phyloP scores from a whole-genome alignment of 2,113 vertebrate species.

The Rhinogobius similis region DNA sequence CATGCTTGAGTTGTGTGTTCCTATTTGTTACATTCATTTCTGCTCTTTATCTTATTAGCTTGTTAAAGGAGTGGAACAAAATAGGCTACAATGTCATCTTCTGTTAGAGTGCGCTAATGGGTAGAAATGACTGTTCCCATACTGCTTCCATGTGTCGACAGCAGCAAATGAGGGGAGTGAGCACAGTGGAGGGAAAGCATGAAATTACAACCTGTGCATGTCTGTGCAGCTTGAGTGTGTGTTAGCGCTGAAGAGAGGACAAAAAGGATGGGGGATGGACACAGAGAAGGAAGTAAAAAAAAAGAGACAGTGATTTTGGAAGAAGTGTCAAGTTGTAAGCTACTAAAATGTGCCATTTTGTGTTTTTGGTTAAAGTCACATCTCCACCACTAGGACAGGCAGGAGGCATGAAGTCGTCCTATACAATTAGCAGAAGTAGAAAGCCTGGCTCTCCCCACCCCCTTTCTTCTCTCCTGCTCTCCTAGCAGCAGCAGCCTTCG shows the following conservation, averaged over 20 bases:
- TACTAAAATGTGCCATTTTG: constrained; percentile 43
- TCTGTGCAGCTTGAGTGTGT: constrained; percentile 41
- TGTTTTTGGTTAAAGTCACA: constrained; percentile 32
- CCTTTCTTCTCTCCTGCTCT: constrained; percentile 57
- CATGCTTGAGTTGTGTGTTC: constrained; percentile 29
- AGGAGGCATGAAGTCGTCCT: constrained; percentile 46
- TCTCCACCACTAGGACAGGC: constrained; percentile 35
- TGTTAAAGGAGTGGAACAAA: constrained; percentile 44
- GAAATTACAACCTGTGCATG: constrained; percentile 73
- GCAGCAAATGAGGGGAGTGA: constrained; percentile 56
- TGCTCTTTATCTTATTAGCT: constrained; percentile 54
- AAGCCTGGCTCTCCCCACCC: constrained; percentile 49
- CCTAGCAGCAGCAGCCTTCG: constrained; percentile 71
- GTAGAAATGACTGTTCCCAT: constrained; percentile 49
- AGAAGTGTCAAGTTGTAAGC: constrained; percentile 40
- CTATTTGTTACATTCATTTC: constrained; percentile 34
- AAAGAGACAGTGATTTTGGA: constrained; percentile 58
- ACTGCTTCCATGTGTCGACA: constrained; percentile 56
- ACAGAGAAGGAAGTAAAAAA: constrained; percentile 76
- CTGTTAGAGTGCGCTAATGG: constrained; percentile 46
- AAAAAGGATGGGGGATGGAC: constrained; percentile 73
- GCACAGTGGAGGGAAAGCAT: constrained; percentile 64
- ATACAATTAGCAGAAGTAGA: constrained; percentile 64
- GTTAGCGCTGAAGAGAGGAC: constrained; percentile 29
- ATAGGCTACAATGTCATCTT: constrained; percentile 44